These are phyloP conservation scores for Plectropomus leopardus DNA, from an alignment of 2,113 vertebrate genomes.

Conservation along the genomic window DNA sequence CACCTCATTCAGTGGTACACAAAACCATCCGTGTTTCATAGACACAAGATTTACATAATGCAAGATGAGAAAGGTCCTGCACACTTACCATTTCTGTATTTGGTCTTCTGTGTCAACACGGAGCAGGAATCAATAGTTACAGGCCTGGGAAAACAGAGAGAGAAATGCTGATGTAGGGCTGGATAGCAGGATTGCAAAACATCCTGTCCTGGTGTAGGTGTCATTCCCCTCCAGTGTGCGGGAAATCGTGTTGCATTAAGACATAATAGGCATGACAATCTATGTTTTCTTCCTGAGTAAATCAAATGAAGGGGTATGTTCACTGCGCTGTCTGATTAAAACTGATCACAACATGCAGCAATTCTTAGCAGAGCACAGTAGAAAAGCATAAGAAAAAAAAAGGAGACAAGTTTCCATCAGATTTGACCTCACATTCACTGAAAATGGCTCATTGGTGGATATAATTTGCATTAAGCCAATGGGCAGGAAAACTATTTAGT, in stretches of 20 bases:
- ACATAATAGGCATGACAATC: slow-evolving; percentile 2
- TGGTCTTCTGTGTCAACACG: slow-evolving; percentile 65
- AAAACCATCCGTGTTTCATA: slow-evolving; percentile 18
- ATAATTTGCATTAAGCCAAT: slow-evolving; percentile 17
- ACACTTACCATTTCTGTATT: slow-evolving; percentile 76
- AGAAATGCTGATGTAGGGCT: slow-evolving; percentile 45
- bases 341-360: background rate
- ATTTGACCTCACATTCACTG: slow-evolving; percentile 12
- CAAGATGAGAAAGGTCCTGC: slow-evolving; percentile 12
- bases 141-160: slow-evolving; percentile 50
- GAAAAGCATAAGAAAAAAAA: background rate
- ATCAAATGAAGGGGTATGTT: slow-evolving; percentile 11
- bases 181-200: slow-evolving; percentile 3
- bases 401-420: background rate
- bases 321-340: background rate
- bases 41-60: slow-evolving; percentile 37
- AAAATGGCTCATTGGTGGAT: background rate
- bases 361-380: background rate
- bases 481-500: slow-evolving; percentile 18
- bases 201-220: background rate
- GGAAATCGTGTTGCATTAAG: background rate
- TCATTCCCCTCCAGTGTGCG: background rate
- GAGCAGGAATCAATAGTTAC: slow-evolving; percentile 64
- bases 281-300: background rate
- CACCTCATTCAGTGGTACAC: slow-evolving; percentile 41